Evolutionary conservation across 2,113 vertebrate genomes (phyloP).

Genomic region (Oncorhynchus nerka): DNA sequence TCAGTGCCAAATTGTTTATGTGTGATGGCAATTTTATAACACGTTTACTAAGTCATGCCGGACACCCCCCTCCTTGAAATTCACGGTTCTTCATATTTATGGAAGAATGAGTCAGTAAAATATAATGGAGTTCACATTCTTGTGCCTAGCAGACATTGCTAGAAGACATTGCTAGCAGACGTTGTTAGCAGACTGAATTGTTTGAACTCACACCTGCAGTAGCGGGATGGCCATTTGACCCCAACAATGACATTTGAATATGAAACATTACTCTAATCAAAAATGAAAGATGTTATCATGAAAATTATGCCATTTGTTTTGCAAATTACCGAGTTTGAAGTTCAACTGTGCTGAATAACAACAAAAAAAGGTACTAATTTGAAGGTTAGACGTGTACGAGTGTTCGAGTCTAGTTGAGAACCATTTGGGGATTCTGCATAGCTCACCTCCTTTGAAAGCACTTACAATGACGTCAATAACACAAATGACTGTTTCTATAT

Average conservation of each 20-base stretch:
- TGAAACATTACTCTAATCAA: constrained; percentile 18
- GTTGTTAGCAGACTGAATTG: background rate
- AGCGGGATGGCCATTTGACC: background rate
- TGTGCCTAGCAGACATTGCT: background rate
- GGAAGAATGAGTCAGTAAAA: constrained; percentile 34
- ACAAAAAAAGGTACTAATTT: too few species aligned
- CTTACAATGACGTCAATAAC: too few species aligned
- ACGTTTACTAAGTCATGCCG: too few species aligned
- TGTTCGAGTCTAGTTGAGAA: too few species aligned
- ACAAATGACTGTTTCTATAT: too few species aligned
- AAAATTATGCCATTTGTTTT: constrained; percentile 36
- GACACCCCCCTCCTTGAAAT: background rate
- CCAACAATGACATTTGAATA: background rate
- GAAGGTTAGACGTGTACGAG: too few species aligned
- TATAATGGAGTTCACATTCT: constrained; percentile 50
- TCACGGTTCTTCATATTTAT: constrained; percentile 22
- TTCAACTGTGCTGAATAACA: background rate
- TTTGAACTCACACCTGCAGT: constrained; percentile 18
- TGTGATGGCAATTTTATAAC: background rate
- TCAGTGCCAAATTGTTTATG: background rate
- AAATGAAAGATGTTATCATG: constrained; percentile 36
- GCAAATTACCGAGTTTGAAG: constrained; percentile 34
- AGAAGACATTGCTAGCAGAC: background rate
- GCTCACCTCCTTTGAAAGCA: too few species aligned
- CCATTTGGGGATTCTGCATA: too few species aligned